Conservation (phyloP, 2,797 vertebrate species). For the Pseudocheirus occidentalis region DNA sequence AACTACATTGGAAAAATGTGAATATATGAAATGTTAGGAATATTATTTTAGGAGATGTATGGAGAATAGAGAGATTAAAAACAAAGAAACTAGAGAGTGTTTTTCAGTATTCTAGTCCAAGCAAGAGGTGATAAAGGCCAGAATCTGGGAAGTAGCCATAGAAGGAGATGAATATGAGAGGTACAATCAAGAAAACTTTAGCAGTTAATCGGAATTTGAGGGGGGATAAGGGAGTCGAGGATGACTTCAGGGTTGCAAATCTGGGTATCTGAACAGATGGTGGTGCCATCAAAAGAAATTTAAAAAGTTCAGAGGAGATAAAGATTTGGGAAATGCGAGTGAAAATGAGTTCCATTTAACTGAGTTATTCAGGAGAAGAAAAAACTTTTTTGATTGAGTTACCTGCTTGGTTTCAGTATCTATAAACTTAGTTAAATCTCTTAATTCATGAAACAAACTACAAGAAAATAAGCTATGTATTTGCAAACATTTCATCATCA, state of each 20-base stretch:
- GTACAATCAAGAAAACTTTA: not conserved
- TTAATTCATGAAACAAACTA: not conserved
- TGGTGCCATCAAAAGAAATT: not conserved
- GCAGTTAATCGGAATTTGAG: not conserved
- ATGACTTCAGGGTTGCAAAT: not conserved
- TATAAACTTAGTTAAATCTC: not conserved
- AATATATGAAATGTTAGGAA: not conserved
- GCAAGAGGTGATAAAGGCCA: not conserved
- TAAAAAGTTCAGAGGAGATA: not conserved
- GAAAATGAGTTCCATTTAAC: not conserved
- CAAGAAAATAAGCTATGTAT: not conserved
- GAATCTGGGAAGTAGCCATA: not conserved
- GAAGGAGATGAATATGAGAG: not conserved
- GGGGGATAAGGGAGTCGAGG: not conserved
- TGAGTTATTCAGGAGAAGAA: not conserved
- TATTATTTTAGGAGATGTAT: not conserved
- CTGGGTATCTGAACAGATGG: not conserved
- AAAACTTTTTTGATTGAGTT: not conserved
- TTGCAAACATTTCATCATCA: not conserved
- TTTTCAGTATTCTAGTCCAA: not conserved
- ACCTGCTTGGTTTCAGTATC: not conserved
- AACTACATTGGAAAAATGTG: not conserved
- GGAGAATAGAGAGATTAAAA: slow-evolving; percentile 18
- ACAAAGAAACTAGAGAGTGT: not conserved
- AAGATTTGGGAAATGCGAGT: not conserved